Evolutionary conservation across 2,888 invertebrate species (phyloP).

Genomic region (Calliphora vomitoria): DNA sequence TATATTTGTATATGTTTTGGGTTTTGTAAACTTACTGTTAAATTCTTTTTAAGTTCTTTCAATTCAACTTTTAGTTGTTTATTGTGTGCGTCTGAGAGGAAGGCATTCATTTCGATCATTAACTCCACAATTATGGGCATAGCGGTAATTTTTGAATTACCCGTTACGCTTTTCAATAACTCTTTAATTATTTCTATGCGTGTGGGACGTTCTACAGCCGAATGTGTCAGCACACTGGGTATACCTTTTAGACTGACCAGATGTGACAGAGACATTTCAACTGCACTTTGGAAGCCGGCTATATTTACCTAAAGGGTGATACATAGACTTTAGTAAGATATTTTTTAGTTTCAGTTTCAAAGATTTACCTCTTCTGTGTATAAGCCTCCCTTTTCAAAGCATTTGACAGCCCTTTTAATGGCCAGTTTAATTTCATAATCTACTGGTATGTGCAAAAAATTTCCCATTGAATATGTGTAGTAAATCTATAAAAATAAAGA

Average conservation of each 20-base stretch:
- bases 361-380: conserved; percentile 75
- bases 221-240: conserved; percentile 80
- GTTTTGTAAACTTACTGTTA: conserved; percentile 76
- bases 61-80: conserved; percentile 77
- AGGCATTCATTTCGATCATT: conserved; percentile 77
- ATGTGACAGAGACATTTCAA: conserved; percentile 58
- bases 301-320: conserved; percentile 75
- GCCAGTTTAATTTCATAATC: conserved; percentile 79
- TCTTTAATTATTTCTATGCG: conserved; percentile 75
- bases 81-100: conserved; percentile 75
- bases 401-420: conserved; percentile 79
- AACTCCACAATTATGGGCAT: conserved; percentile 80
- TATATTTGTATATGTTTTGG: background rate
- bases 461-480: conserved; percentile 79
- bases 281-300: conserved; percentile 74
- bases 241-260: conserved; percentile 76
- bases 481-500: conserved; percentile 76
- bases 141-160: conserved; percentile 80
- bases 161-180: conserved; percentile 77
- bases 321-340: background rate
- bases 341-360: background rate
- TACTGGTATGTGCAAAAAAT: conserved; percentile 77
- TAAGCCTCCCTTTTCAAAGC: conserved; percentile 79
- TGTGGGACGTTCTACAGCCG: conserved; percentile 73
- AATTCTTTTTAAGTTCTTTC: conserved; percentile 74